Evolutionary conservation across 2,888 invertebrate genomes (phyloP), one percentile per base, ranked within the genome.

Genomic region (Hipparchia semele): DNA sequence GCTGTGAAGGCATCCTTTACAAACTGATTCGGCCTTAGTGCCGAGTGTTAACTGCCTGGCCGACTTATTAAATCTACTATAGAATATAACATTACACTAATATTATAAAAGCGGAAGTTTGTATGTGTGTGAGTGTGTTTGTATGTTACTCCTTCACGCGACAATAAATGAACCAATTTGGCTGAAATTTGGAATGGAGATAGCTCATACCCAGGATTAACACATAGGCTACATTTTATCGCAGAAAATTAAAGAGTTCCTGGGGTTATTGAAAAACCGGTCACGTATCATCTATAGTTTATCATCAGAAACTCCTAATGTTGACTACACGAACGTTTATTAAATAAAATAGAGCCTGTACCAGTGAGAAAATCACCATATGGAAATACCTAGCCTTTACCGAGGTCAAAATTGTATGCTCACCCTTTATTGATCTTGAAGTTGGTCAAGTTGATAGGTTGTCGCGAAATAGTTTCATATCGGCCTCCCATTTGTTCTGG

Each of bases 1-100:
- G 87, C 92, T 92, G 91, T 91, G 90, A 89, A 89, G 89, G 86
- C 89, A 86, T 90, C 89, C 89, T 89, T 87, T 88, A 86, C 86
- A 88, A 87, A 88, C 86, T 86, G 86, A 82, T 85, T 81, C 79
- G 79, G 76, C 80, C 82, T 80, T 79, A 79, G 69, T 76, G 61
- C 49, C 73, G 65, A 53, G 65, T 53, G 65, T 23, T 10, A 64
- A 64, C 49, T 64, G 62, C 4, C 59, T 60, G 39, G 39, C 5
- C 33, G 62, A 59, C 75, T 66, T 72, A 72, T 74, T 78, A 74
- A 67, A 76, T 74, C 67, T 45, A 62, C 33, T 62, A 45, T 56
- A 46, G 58, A 58, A 58, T 58, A 58, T 58, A 8, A 13, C 8
- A 58, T 8, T 2, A 58, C 23, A 23, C 23, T 23, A 23, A 23